phyloP scores from a whole-genome alignment of 2,888 invertebrate genomes.

The Brachyopa scutellaris region DNA sequence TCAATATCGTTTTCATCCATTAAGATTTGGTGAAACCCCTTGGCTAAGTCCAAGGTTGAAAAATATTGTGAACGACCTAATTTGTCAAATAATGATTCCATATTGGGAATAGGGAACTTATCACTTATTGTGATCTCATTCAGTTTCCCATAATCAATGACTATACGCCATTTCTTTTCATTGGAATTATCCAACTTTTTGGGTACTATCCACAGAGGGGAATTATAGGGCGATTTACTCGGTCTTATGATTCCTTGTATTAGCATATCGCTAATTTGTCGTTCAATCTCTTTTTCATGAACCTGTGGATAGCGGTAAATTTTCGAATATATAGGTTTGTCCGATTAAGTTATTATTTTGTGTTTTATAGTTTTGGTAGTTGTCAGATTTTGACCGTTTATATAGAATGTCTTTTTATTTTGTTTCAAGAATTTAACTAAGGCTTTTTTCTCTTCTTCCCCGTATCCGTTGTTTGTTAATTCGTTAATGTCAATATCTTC shows the following conservation, averaged over 20 bases:
- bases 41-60: too few relatives aligned
- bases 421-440: conserved; percentile 3
- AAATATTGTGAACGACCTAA: conserved; percentile 52
- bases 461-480: too few relatives aligned
- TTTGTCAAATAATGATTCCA: conserved; percentile 45
- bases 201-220: conserved; percentile 47
- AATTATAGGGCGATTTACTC: conserved; percentile 44
- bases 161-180: conserved; percentile 46
- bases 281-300: conserved; percentile 55
- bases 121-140: conserved; percentile 51
- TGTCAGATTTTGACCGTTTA: conserved; percentile 49
- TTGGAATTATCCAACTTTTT: conserved; percentile 37
- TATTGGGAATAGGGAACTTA: conserved; percentile 50
- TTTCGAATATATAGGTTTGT: conserved; percentile 49
- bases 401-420: conserved; percentile 39
- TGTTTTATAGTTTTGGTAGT: conserved; percentile 39
- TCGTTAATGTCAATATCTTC: too few relatives aligned
- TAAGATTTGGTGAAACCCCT: conserved; percentile 54
- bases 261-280: conserved; percentile 23
- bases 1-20: conserved; percentile 38
- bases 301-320: conserved; percentile 58
- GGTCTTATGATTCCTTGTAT: conserved; percentile 27
- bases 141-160: conserved; percentile 30
- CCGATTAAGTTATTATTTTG: conserved; percentile 52
- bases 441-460: too few relatives aligned